Evolutionary conservation across 1,140 invertebrate genomes (phyloP), one percentile per base, ranked within the genome.

Genomic region (Probaryconus sp.): DNA sequence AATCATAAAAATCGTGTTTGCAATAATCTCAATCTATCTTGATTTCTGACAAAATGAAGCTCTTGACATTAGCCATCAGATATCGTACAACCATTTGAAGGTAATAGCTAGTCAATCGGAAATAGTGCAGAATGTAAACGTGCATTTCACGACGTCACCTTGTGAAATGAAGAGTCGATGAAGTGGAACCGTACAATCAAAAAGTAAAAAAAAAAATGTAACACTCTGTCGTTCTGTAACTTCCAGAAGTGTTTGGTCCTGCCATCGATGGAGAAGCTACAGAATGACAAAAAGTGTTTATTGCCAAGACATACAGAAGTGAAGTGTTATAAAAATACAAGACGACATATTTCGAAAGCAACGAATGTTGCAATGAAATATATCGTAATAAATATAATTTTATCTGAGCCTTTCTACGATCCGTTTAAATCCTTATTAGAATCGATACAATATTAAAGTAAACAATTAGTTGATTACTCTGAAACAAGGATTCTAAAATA

Each of bases 51-150:
- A n/a, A n/a, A n/a, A n/a, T n/a, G n/a, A 42, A 43, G 24, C 30
- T 26, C 17, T 37, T 35, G 20, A 43, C 11, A 47, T 10, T 47
- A 20, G 13, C 14, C 11, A 60, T 47, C 30, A 60, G 38, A 60
- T 30, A 47, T 60, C 6, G 6, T 18, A 11, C 11, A 28, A 42
- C 20, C 3, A 42, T 58, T 58, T 37, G 17, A 21, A 30, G 11
- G 14, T 47, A 60, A 47, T 37, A 60, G 14, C 42, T 42, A 45
- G 53, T 33, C 55, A 33, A 60, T 45, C 14, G 55, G 55, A 47
- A 47, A 47, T 47, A 35, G 31, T 24, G 6, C 24, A 47, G 42
- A 47, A 60, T 17, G 55, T 21, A 60, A 47, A 24, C 42, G 42
- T 42, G 18, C 35, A 35, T 58, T 58, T 58, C 55, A 58, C 28